Conservation (phyloP, 2,888 invertebrate species). For the Eudasyphora cyanicolor region DNA sequence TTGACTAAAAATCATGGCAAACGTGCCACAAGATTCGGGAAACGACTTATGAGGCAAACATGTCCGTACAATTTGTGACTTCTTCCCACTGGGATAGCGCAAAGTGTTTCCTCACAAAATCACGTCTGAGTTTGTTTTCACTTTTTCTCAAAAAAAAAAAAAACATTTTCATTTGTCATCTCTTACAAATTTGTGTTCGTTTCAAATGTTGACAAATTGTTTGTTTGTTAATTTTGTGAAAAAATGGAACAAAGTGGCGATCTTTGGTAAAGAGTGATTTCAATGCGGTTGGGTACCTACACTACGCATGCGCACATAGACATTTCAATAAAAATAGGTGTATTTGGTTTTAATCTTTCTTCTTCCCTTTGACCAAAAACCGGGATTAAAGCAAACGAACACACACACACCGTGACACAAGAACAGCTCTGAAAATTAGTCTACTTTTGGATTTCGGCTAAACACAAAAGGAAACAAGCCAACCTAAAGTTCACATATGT, state of each 20-base stretch:
- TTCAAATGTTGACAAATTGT: neutral
- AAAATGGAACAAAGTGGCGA: constrained; percentile 1
- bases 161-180: constrained; percentile 20
- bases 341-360: constrained; percentile 40
- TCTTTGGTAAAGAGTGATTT: constrained; percentile 28
- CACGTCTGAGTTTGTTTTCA: constrained; percentile 13
- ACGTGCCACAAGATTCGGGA: constrained; percentile 37
- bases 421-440: constrained; percentile 46
- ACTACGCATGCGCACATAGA: constrained; percentile 8
- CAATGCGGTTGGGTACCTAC: constrained; percentile 23
- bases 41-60: constrained; percentile 40
- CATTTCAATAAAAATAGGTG: too few species aligned
- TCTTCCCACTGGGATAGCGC: neutral
- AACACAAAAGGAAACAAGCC: constrained; percentile 13
- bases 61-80: constrained; percentile 32
- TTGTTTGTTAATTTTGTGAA: constrained; percentile 1
- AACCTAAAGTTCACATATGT: constrained; percentile 49
- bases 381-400: constrained; percentile 31
- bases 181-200: neutral
- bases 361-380: constrained; percentile 13
- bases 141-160: neutral
- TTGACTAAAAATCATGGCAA: neutral
- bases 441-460: constrained; percentile 50
- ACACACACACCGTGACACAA: neutral
- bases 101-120: neutral